These are phyloP conservation scores for Zaprionus lachaisei DNA, from an alignment of 1,140 invertebrate species.

Conservation along the genomic window DNA sequence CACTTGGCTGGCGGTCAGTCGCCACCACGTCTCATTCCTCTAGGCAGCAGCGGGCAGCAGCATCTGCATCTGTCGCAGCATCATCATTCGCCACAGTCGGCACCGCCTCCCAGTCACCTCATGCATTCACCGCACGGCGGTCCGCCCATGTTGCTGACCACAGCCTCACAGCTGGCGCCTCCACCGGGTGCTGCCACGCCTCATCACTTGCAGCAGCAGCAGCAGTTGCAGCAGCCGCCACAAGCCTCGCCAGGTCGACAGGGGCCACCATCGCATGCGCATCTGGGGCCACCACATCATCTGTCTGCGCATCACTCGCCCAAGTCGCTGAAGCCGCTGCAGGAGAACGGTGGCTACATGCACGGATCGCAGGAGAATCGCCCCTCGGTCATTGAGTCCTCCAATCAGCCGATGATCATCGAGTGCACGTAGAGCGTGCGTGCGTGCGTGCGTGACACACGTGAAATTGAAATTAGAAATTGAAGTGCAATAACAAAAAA, in stretches of 20 bases:
- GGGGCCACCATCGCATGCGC: slow-evolving; percentile 36
- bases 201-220: slow-evolving; percentile 87
- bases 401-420: slow-evolving; percentile 92
- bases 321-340: slow-evolving; percentile 58
- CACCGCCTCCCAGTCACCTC: slow-evolving; percentile 36
- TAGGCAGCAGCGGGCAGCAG: slow-evolving; percentile 52
- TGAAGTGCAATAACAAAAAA: slow-evolving; percentile 78
- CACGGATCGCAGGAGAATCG: slow-evolving; percentile 87
- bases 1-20: slow-evolving; percentile 67
- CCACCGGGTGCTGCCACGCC: slow-evolving; percentile 85
- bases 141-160: slow-evolving; percentile 73
- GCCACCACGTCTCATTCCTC: slow-evolving; percentile 69
- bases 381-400: slow-evolving; percentile 93
- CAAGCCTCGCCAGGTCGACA: slow-evolving; percentile 79
- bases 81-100: slow-evolving; percentile 18
- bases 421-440: slow-evolving; percentile 91
- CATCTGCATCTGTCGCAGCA: slow-evolving; percentile 24
- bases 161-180: slow-evolving; percentile 85
- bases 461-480: slow-evolving; percentile 34
- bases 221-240: slow-evolving; percentile 84
- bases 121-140: slow-evolving; percentile 52
- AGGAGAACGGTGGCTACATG: slow-evolving; percentile 81
- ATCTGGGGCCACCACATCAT: slow-evolving; percentile 33
- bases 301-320: slow-evolving; percentile 46
- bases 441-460: slow-evolving; percentile 69